These are phyloP conservation scores for Onychomys torridus DNA, from an alignment of 2,797 vertebrate genomes.

Conservation along the genomic window DNA sequence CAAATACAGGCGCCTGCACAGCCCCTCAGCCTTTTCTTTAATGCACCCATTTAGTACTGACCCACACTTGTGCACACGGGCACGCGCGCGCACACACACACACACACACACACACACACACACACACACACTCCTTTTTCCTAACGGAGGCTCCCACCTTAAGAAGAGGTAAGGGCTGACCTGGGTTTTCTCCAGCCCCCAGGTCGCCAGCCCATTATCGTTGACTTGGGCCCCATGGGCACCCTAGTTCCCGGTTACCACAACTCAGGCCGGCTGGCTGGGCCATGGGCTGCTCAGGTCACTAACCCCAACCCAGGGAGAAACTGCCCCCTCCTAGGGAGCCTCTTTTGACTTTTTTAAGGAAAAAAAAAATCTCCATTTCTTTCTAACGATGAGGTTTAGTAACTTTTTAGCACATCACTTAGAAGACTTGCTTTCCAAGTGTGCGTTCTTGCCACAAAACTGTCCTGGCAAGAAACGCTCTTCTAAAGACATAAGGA, in stretches of 20 bases:
- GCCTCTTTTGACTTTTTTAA: slow-evolving; percentile 63
- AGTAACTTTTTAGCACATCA: slow-evolving; percentile 74
- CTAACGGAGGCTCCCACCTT: not conserved
- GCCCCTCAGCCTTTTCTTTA: slow-evolving; percentile 82
- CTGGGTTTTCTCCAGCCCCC: slow-evolving; percentile 51
- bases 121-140: slow-evolving; percentile 56
- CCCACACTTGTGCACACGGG: slow-evolving; percentile 12
- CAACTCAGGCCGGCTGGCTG: slow-evolving; percentile 80
- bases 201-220: slow-evolving; percentile 65
- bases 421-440: slow-evolving; percentile 53
- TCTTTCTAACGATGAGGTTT: slow-evolving; percentile 54
- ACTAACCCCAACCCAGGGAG: slow-evolving; percentile 59
- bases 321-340: not conserved
- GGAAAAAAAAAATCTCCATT: slow-evolving; percentile 38
- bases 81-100: slow-evolving; percentile 54
- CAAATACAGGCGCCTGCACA: slow-evolving; percentile 56
- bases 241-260: slow-evolving; percentile 61
- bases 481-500: not conserved
- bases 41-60: slow-evolving; percentile 76
- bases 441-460: slow-evolving; percentile 78
- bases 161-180: slow-evolving; percentile 61
- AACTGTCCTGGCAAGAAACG: not conserved
- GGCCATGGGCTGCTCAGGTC: slow-evolving; percentile 48
- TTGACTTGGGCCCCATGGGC: slow-evolving; percentile 40
- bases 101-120: slow-evolving; percentile 32